Conservation (phyloP, 2,888 invertebrate species). For the Dorcus hopei region DNA sequence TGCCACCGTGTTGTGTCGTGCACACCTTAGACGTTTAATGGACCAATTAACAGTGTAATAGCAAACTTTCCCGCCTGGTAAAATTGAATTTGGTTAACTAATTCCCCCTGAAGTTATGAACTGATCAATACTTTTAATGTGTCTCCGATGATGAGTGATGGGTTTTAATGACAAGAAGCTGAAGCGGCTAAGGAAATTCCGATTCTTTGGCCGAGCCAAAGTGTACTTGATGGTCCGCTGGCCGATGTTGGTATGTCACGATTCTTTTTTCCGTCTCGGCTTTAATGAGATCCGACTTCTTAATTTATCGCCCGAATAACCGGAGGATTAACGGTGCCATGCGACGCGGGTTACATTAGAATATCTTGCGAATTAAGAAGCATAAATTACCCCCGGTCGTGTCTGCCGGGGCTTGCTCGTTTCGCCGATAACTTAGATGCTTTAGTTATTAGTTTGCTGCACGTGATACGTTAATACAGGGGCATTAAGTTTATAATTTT, state of each 20-base stretch:
- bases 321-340: constrained; percentile 8
- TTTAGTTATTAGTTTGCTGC: constrained; percentile 12
- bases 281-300: constrained; percentile 15
- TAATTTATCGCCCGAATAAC: constrained; percentile 20
- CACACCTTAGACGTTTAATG: too few species aligned
- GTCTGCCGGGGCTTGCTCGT: not conserved
- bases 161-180: constrained; percentile 57
- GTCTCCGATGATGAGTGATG: constrained; percentile 35
- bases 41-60: too few species aligned
- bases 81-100: too few species aligned
- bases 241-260: constrained; percentile 55
- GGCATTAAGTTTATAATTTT: constrained; percentile 4
- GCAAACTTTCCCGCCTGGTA: too few species aligned
- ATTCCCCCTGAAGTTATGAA: too few species aligned
- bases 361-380: constrained; percentile 25
- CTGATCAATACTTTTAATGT: too few species aligned
- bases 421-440: constrained; percentile 8
- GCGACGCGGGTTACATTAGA: constrained; percentile 15
- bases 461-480: constrained; percentile 10
- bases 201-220: constrained; percentile 60
- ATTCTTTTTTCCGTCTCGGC: too few species aligned
- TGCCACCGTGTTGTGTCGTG: too few species aligned
- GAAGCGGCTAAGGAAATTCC: constrained; percentile 55
- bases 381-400: constrained; percentile 23
- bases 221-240: constrained; percentile 60